phyloP scores from a whole-genome alignment of 92 coral and sea anemone genomes.

The Epizoanthus illoricatus region DNA sequence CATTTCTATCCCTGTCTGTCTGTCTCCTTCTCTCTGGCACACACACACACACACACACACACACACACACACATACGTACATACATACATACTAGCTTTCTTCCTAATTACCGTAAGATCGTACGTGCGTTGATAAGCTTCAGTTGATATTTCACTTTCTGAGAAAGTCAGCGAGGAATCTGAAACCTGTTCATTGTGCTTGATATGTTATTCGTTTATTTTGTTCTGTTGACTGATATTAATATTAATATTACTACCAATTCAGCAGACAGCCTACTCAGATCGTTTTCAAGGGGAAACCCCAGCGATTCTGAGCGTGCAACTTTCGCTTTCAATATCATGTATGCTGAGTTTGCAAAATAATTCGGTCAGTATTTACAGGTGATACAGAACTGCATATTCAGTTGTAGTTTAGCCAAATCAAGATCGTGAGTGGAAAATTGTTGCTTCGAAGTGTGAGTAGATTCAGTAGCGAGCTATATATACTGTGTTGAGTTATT shows the following conservation, averaged over 20 bases:
- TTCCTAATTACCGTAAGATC: neutral
- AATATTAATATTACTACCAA: too few species aligned
- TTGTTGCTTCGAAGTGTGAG: too few species aligned
- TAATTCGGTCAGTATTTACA: neutral
- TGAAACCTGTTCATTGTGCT: neutral
- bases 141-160: neutral
- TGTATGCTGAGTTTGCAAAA: neutral
- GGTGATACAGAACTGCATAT: neutral
- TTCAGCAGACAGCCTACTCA: too few species aligned
- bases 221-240: too few species aligned
- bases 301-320: neutral
- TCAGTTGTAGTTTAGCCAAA: neutral
- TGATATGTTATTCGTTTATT: too few species aligned
- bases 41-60: neutral
- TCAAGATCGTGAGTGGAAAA: too few species aligned
- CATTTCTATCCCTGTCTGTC: neutral
- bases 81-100: neutral
- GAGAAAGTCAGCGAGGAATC: neutral
- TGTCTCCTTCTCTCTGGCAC: neutral
- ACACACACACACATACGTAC: neutral
- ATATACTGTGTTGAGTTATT: too few species aligned
- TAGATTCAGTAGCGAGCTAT: too few species aligned
- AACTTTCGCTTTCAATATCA: constrained; percentile 9
- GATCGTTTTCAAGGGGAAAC: neutral
- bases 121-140: neutral